Base-by-base conservation (phyloP, 2,113 vertebrate genomes). In the Pygoscelis adeliae region DNA sequence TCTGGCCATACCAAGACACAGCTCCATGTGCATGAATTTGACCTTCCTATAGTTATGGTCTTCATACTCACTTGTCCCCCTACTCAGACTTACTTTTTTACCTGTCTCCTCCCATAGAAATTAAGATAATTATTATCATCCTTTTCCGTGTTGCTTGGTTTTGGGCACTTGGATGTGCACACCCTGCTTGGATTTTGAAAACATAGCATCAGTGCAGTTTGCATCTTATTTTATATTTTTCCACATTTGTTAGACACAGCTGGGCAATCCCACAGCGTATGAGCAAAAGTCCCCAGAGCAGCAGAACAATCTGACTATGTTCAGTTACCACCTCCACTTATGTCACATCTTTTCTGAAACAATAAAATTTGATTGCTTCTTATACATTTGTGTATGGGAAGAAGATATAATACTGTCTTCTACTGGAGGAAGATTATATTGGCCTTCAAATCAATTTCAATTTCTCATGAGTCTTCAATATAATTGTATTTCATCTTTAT, bases 391-490 rank as follows among this genome's bases (percentile, higher is more conserved):
- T 93, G 82, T 76, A 95, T 83, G 81, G 81, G 56, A 77, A 89
- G 89, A 92, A 93, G 87, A 87, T 85, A 38, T 62, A 90, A 90
- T 91, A 55, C 50, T 70, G 22, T 93, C 70, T 93, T 96, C 91
- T 91, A 55, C 21, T 90, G 78, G 42, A 91, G 55, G 58, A 86
- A 94, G 62, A 96, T 96, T 85, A 90, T 77, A 90, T 95, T 83
- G 9, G 74, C 84, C 82, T 95, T 91, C 84, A 91, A 95, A 97
- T 97, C 93, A 96, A 96, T 96, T 97, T 93, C 93, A 93, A 83
- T 96, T 94, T 93, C 95, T 95, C 74, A 55, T 55, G 89, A 85
- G 84, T 91, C 70, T 94, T 94, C 94, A 56, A 91, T 91, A 90
- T 83, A 83, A 96, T 91, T 96, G 95, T 87, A 94, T 96, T 95